phyloP scores from a whole-genome alignment of 2,113 vertebrate species.

The Phoenicopterus ruber region DNA sequence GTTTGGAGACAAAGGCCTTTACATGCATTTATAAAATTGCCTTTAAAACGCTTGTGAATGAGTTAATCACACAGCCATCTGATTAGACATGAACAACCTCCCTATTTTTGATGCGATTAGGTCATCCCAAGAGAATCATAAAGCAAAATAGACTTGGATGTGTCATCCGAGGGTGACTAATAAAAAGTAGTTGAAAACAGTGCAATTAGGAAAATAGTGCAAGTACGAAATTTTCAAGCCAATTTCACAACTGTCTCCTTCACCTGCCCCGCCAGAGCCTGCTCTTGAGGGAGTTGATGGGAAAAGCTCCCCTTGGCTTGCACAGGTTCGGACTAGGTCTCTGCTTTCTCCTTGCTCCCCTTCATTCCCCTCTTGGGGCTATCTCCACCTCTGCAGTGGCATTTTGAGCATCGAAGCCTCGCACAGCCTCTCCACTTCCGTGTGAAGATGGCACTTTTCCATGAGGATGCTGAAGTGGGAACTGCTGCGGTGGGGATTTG shows the following conservation, averaged over 20 bases:
- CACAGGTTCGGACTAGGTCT: neutral
- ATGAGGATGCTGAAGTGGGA: neutral
- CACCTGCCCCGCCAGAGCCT: neutral
- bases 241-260: neutral
- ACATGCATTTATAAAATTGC: constrained; percentile 58
- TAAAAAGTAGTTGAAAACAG: constrained; percentile 22
- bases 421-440: neutral
- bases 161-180: constrained; percentile 32
- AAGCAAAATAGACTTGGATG: constrained; percentile 36
- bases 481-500: neutral
- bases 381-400: neutral
- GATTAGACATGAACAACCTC: constrained; percentile 37
- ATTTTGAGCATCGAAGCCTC: neutral
- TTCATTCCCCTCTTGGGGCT: neutral
- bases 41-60: constrained; percentile 51
- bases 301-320: neutral
- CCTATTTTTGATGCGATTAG: constrained; percentile 38
- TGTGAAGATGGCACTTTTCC: neutral
- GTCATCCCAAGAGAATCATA: constrained; percentile 38
- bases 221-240: neutral
- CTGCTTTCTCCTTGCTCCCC: neutral
- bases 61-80: constrained; percentile 53
- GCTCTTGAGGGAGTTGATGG: neutral
- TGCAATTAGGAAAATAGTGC: neutral
- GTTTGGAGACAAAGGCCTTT: constrained; percentile 63